phyloP scores from a whole-genome alignment of 2,888 invertebrate genomes.

The Lottia scabra region DNA sequence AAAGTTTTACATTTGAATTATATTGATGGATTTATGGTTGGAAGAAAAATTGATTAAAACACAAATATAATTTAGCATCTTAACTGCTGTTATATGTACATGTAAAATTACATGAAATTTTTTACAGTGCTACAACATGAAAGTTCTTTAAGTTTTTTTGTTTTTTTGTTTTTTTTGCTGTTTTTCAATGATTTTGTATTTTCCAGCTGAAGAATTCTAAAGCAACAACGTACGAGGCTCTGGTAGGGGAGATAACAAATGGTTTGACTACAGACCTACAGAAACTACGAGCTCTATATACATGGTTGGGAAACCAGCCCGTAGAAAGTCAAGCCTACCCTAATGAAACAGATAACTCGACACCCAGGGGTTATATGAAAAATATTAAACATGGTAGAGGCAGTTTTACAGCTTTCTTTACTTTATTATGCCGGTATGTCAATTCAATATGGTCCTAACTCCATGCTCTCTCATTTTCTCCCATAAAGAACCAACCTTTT shows the following conservation, averaged over 20 bases:
- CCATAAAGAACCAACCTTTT: no score
- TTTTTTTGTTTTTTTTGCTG: no score
- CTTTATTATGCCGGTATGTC: slow-evolving; percentile 37
- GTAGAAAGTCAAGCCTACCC: slow-evolving; percentile 28
- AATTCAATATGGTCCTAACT: no score
- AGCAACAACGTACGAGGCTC: slow-evolving; percentile 13
- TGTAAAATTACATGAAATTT: not conserved
- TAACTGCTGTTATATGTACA: no score
- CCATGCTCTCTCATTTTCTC: no score
- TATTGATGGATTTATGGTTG: no score
- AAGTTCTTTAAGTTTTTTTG: no score
- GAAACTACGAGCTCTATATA: slow-evolving; percentile 36
- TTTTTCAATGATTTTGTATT: no score
- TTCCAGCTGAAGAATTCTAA: no score
- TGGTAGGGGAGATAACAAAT: slow-evolving; percentile 29
- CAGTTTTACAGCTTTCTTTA: slow-evolving; percentile 35
- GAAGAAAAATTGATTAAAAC: no score
- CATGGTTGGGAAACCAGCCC: slow-evolving; percentile 37
- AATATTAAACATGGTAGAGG: slow-evolving; percentile 35
- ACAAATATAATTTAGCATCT: no score
- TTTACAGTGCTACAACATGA: not conserved
- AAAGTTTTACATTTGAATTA: no score
- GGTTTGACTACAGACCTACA: slow-evolving; percentile 25
- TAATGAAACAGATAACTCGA: slow-evolving; percentile 19
- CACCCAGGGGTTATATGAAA: slow-evolving; percentile 40